Base-by-base conservation (phyloP, 1,140 invertebrate genomes). In the Drosophila repletoides region DNA sequence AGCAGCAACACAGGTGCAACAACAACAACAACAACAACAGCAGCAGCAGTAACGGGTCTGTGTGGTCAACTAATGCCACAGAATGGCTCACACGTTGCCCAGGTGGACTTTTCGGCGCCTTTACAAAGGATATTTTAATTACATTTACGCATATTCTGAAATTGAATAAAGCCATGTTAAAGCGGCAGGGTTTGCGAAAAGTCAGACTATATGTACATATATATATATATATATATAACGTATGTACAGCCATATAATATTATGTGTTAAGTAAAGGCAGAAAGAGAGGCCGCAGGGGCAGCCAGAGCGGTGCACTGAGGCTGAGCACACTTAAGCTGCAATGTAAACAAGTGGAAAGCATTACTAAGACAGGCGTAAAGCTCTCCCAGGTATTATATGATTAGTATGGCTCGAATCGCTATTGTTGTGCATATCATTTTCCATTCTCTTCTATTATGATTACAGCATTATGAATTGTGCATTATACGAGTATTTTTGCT, bases 121-220 rank as follows among this genome's bases (percentile, higher is more conserved):
- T 75, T 64, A 75, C 72, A 84, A 83, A 64, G 79, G 79, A 74
- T 83, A 84, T 84, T 83, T 83, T 83, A 83, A 83, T 83, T 83
- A 83, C 77, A 83, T 83, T 84, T 83, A 84, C 79, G 77, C 77
- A 83, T 74, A 84, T 74, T 84, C 69, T 63, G 72, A 67, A 83
- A 83, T 83, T 84, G 79, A 74, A 84, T 83, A 77, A 73, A 45
- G 73, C 69, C 63, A 51, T 34, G 45, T 10, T n/a, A 19, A 43
- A 26, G 40, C n/a, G 19, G n/a, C 41, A 33, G 6, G 19, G 46
- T 3, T 3, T 10, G 2, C 3, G 1, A 22, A 19, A 46, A 59
- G 29, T 34, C 53, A 56, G 28, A 28, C n/a, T 24, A 21, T 21
- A 2, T 19, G 21, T 9, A 9, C 12, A 43, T 43, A 53, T 51